These are phyloP conservation scores for Sussaba pulchella DNA, from an alignment of 2,888 invertebrate genomes.

Conservation along the genomic window DNA sequence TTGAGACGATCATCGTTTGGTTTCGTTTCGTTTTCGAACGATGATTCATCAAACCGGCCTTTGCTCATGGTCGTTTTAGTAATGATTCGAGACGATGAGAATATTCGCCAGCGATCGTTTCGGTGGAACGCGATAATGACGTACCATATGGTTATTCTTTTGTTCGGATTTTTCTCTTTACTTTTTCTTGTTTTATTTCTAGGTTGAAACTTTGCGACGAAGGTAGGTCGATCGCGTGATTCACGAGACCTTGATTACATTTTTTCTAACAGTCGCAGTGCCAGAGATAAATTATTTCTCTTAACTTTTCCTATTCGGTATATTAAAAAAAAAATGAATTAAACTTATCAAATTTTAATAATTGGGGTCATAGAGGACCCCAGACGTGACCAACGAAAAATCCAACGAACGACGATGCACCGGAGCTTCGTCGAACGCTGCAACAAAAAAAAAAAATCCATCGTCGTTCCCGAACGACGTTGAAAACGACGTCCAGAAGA, in stretches of 20 bases:
- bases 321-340: no score
- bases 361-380: no score
- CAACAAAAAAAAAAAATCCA: no score
- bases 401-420: no score
- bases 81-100: conserved; percentile 36
- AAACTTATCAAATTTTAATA: no score
- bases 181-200: conserved; percentile 37
- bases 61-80: conserved; percentile 12
- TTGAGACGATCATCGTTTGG: conserved; percentile 32
- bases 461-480: no score
- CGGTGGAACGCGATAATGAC: conserved; percentile 70
- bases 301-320: no score
- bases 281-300: no score
- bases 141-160: conserved; percentile 19
- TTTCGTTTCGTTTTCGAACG: conserved; percentile 7
- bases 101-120: conserved; percentile 65
- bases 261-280: conserved; percentile 42
- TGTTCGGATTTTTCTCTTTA: conserved; percentile 19
- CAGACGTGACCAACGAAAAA: no score
- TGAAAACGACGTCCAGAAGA: neutral
- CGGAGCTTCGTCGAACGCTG: no score
- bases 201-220: conserved; percentile 37
- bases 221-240: conserved; percentile 48
- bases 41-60: conserved; percentile 43
- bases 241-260: conserved; percentile 56